Evolutionary conservation across 2,113 vertebrate genomes (phyloP).

Genomic region (Gila orcuttii): DNA sequence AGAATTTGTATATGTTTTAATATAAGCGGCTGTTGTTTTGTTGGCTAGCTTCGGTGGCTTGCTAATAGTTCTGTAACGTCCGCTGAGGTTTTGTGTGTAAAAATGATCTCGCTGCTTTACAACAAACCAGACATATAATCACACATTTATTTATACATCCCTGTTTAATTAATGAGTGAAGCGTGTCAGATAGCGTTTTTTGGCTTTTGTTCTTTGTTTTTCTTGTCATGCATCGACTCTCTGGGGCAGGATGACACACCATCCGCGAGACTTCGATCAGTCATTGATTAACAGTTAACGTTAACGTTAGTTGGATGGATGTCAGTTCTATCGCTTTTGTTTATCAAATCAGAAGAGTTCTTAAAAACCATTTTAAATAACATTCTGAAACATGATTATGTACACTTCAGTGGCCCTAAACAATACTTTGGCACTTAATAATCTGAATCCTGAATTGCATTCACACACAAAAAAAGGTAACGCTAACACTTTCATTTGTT

Average conservation of each 20-base stretch:
- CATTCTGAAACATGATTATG: background rate
- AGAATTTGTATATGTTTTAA: background rate
- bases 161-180: background rate
- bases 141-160: background rate
- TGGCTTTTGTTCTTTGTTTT: background rate
- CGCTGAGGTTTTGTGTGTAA: background rate
- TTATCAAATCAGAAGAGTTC: too few relatives aligned
- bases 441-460: background rate
- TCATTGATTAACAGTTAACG: too few relatives aligned
- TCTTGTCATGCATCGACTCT: background rate
- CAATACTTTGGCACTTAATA: background rate
- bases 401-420: background rate
- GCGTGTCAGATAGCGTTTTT: background rate
- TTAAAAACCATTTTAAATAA: background rate
- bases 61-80: slow-evolving; percentile 10
- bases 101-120: background rate
- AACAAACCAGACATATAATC: background rate
- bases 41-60: slow-evolving; percentile 22
- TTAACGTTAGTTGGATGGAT: background rate
- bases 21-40: background rate
- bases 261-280: background rate
- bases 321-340: background rate
- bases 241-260: background rate
- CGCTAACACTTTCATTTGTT: too few relatives aligned
- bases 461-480: too few relatives aligned